Base-by-base conservation (phyloP, 2,888 invertebrate genomes). In the Elmis aenea region DNA sequence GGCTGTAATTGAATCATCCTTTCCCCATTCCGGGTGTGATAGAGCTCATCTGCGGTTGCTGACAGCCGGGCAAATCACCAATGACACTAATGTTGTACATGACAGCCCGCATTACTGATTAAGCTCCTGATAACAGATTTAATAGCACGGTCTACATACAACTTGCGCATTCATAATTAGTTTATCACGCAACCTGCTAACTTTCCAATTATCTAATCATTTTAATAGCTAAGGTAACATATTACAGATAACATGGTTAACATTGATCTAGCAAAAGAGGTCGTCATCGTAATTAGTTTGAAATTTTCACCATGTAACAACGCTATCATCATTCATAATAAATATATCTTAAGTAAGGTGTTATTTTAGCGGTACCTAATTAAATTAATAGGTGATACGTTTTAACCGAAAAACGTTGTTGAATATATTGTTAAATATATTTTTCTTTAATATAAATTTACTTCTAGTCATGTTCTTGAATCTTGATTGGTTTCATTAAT, bases 71-170 rank as follows among this genome's bases (percentile, higher is more conserved):
- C 61, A 61, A 62, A 64, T 63, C 62, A 59, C 56, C 57, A 49
- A 50, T 54, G 64, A 66, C 65, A 59, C 59, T 64, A 64, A 64
- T 64, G 61, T 63, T 58, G 59, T 61, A 60, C 64, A 64, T 63
- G 65, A 66, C 66, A 66, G 59, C 59, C 58, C 59, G 60, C 56
- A 64, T 64, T 64, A 63, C 57, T 57, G 66, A 65, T 66, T 64
- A 64, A 61, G 56, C 60, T 55, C 53, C 59, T 59, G 66, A 64
- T 65, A 65, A 64, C 63, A 59, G 63, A 61, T 63, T 64, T 65
- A 65, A 64, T 62, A 61, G 61, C 57, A 61, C 58, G 59, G 55
- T 61, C 59, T 58, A 59, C 58, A 62, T 60, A 59, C 61, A 59
- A 59, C 59, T 53, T 58, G 58, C 52, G 57, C 58, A 54, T 55